Evolutionary conservation across 2,888 invertebrate genomes (phyloP).

Genomic region (Aspidiotus rigidus): DNA sequence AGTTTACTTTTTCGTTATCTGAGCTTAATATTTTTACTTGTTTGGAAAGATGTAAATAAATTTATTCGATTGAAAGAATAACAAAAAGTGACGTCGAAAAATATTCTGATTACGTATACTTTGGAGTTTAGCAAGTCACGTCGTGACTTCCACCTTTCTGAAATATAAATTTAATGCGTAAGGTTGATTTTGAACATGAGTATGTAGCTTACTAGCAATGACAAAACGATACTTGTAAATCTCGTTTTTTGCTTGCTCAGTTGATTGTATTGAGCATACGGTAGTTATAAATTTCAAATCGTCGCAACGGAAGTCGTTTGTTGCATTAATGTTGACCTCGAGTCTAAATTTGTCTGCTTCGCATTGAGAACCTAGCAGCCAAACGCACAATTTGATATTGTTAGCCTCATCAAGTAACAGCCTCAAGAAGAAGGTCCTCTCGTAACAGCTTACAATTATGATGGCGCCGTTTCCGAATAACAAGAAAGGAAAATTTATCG

Average conservation of each 20-base stretch:
- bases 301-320: slow-evolving; percentile 1
- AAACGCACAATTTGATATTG: slow-evolving; percentile 19
- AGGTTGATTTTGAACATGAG: slow-evolving; percentile 3
- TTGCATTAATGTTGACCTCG: background rate
- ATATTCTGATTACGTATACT: too few relatives aligned
- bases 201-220: slow-evolving; percentile 3
- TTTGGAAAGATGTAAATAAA: too few relatives aligned
- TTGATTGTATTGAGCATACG: background rate
- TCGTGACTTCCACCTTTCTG: slow-evolving; percentile 1
- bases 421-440: slow-evolving; percentile 11
- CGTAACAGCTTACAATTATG: slow-evolving; percentile 16
- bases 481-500: slow-evolving; percentile 22
- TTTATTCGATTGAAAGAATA: too few relatives aligned
- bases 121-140: too few relatives aligned
- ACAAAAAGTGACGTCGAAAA: too few relatives aligned
- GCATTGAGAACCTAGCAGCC: slow-evolving; percentile 11
- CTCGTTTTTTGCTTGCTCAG: background rate
- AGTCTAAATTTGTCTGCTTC: slow-evolving; percentile 11
- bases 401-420: background rate
- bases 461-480: slow-evolving; percentile 12
- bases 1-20: too few relatives aligned
- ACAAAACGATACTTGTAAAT: slow-evolving; percentile 17
- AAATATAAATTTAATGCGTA: slow-evolving; percentile 12
- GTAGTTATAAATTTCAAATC: slow-evolving; percentile 14
- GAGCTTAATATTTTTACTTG: too few relatives aligned